These are phyloP conservation scores for Spea multiplicata DNA, from an alignment of 2,113 vertebrate genomes.

Conservation along the genomic window DNA sequence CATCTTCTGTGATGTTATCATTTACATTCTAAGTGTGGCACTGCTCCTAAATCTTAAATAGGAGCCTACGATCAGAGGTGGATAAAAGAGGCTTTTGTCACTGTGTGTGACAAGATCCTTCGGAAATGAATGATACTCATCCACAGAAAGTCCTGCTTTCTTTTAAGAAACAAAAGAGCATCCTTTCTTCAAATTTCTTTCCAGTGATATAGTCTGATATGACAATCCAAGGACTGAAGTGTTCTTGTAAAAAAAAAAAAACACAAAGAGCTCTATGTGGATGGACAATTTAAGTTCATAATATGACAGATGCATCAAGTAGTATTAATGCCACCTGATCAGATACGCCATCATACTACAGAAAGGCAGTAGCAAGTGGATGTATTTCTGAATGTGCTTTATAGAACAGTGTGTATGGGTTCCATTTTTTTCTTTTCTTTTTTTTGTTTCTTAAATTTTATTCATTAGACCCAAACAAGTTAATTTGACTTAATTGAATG, in stretches of 20 bases:
- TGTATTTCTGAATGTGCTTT: no score
- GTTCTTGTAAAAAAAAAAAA: slow-evolving; percentile 10
- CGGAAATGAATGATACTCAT: slow-evolving; percentile 20
- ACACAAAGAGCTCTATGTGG: slow-evolving; percentile 27
- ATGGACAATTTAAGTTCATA: slow-evolving; percentile 18
- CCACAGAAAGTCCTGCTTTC: neutral
- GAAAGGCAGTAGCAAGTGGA: no score
- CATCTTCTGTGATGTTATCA: slow-evolving; percentile 7
- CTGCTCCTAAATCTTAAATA: neutral
- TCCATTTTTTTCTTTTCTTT: no score
- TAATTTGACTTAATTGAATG: no score
- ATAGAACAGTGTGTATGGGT: no score
- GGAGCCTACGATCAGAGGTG: neutral
- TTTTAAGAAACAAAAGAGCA: slow-evolving; percentile 18
- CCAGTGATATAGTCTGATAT: neutral
- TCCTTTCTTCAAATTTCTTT: slow-evolving; percentile 29
- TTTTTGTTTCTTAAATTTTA: no score
- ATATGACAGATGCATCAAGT: slow-evolving; percentile 34
- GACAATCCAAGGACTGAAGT: neutral
- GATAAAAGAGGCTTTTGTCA: slow-evolving; percentile 18
- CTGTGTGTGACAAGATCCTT: slow-evolving; percentile 21
- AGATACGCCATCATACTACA: no score
- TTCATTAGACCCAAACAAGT: no score
- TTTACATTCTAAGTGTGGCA: neutral
- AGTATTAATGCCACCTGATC: slow-evolving; percentile 24